phyloP scores from a whole-genome alignment of 2,888 invertebrate genomes.

The Caenorhabditis panamensis region DNA sequence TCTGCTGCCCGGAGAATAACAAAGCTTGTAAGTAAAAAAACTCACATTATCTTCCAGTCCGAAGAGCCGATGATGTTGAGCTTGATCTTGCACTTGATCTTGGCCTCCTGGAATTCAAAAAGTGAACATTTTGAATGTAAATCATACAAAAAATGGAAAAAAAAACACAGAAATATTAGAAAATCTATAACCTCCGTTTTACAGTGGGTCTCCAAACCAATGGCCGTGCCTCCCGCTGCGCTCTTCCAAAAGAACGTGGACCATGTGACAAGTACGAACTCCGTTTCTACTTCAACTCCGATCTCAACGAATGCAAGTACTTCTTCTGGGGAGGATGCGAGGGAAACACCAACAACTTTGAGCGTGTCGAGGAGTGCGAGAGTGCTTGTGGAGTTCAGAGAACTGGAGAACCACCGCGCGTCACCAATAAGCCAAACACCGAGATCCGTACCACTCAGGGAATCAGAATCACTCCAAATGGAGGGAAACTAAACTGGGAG shows the following conservation, averaged over 20 bases:
- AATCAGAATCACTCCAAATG: constrained; percentile 63
- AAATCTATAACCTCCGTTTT: constrained; percentile 6
- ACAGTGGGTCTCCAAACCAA: constrained; percentile 67
- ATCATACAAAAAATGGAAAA: too few relatives aligned
- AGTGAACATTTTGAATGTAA: too few relatives aligned
- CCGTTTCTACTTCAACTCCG: constrained; percentile 75
- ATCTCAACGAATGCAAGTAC: constrained; percentile 79
- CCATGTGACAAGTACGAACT: constrained; percentile 81
- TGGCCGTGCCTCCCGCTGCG: constrained; percentile 62
- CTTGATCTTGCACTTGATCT: too few relatives aligned
- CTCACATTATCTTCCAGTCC: background rate
- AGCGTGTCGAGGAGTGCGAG: constrained; percentile 66
- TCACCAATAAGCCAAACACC: constrained; percentile 51
- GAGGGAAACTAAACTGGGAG: constrained; percentile 40
- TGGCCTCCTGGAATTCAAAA: too few relatives aligned
- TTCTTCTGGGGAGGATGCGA: constrained; percentile 81
- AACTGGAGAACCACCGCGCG: constrained; percentile 29
- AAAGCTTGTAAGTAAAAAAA: constrained; percentile 55
- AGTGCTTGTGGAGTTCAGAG: constrained; percentile 59
- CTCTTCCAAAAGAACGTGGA: constrained; percentile 80
- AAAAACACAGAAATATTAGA: too few relatives aligned
- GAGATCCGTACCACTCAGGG: constrained; percentile 65
- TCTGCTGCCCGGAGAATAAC: constrained; percentile 78
- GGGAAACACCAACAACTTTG: constrained; percentile 80
- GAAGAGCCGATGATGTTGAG: too few relatives aligned